Evolutionary conservation across 2,797 vertebrate species (phyloP), one percentile per base, ranked within the genome.

Genomic region (Enteromius anoplus): DNA sequence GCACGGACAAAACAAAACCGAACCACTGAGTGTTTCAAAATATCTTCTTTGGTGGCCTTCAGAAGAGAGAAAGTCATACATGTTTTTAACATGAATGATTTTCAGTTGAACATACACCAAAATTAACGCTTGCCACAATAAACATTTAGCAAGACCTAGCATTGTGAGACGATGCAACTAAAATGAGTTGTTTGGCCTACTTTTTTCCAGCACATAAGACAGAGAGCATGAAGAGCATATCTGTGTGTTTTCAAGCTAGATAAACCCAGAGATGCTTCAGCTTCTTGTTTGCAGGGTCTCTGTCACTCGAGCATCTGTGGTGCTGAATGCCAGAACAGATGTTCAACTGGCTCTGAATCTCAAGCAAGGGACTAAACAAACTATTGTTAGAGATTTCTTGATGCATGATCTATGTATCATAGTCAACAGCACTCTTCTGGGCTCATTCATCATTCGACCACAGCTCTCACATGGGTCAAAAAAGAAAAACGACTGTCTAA

Each of bases 261-360:
- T 87, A 90, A 92, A 93, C 89, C 90, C 40, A 79, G 23, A 9
- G 72, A 78, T 78, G 77, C 81, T 75, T 75, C 34, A 78, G 47
- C 34, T n/a, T 85, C 68, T 70, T 40, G 40, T 84, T 47, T 69
- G 53, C 80, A 75, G 68, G 42, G 75, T 75, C 75, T 77, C 82
- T 7, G 45, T 79, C 79, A 34, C 45, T 87, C 70, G 66, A 23
- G 78, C 42, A 68, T 75, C 53, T 80, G 8, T n/a, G 32, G 6
- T 83, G 71, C 78, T 21, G 49, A 78, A 82, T 64, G 71, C 65
- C 70, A 64, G 49, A 81, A 78, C 90, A 91, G 91, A 92, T 92
- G 91, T 89, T 82, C 68, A 32, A 45, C 78, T 42, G 80, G 75
- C 84, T 85, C 78, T 60, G 42, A 65, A 68, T 19, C 68, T 51